Percentiles rank a stretch among this genome's conserved stretches.
Conservation (phyloP, 2,888 invertebrate genomes). For the Dolichopus griseipennis region DNA sequence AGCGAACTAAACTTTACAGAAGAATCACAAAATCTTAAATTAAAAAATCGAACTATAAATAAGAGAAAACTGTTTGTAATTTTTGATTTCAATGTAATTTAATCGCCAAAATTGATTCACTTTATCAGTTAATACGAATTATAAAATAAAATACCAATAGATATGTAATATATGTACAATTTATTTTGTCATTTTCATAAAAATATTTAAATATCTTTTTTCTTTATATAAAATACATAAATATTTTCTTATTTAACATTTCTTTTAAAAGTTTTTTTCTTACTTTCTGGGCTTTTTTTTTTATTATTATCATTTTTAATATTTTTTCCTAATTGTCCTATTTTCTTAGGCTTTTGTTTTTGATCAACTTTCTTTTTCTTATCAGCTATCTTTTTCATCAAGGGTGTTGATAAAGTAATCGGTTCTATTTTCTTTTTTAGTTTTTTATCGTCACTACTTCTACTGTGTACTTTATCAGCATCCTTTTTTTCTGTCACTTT, state of each 20-base stretch:
- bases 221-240: not conserved
- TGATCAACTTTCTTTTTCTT: not conserved
- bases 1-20: too few relatives aligned
- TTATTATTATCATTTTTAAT: not conserved
- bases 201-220: not conserved
- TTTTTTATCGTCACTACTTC: not conserved
- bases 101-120: too few relatives aligned
- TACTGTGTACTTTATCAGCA: not conserved
- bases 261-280: not conserved
- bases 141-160: too few relatives aligned
- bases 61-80: too few relatives aligned
- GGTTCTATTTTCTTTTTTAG: not conserved
- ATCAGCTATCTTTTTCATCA: not conserved
- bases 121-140: too few relatives aligned
- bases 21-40: too few relatives aligned
- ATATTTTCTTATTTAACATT: too few relatives aligned
- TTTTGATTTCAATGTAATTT: too few relatives aligned
- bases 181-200: too few relatives aligned
- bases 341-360: not conserved
- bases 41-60: too few relatives aligned
- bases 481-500: not conserved
- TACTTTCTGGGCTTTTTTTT: not conserved
- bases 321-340: not conserved
- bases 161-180: too few relatives aligned
- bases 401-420: not conserved